These are phyloP conservation scores for Drepana falcataria DNA, from an alignment of 2,888 invertebrate genomes.

Conservation along the genomic window DNA sequence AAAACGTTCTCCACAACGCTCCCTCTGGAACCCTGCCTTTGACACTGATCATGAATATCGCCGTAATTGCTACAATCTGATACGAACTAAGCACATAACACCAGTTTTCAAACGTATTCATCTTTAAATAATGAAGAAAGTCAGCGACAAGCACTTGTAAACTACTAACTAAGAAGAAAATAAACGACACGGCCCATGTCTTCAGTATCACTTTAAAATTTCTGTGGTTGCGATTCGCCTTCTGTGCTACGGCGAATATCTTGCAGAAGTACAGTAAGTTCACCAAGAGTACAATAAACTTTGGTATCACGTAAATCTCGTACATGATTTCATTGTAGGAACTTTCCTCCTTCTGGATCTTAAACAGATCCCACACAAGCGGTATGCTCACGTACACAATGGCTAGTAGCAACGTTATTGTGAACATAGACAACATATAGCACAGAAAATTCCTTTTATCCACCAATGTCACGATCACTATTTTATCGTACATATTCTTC, in stretches of 20 bases:
- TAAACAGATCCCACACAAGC: not conserved
- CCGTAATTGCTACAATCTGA: conserved; percentile 11
- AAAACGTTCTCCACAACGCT: not conserved
- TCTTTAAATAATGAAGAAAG: conserved; percentile 2
- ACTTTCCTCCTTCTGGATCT: not conserved
- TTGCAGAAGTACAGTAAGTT: conserved; percentile 42
- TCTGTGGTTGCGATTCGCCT: conserved; percentile 11
- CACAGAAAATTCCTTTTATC: conserved; percentile 2
- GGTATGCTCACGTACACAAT: not conserved
- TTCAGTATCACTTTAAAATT: conserved; percentile 7
- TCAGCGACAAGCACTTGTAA: conserved; percentile 11
- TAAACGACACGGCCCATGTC: conserved; percentile 8
- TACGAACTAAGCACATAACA: conserved; percentile 11
- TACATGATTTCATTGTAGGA: conserved; percentile 20
- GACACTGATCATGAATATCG: conserved; percentile 9
- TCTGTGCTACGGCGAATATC: conserved; percentile 40
- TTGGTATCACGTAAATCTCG: conserved; percentile 30
- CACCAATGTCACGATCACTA: conserved; percentile 8
- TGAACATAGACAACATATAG: not conserved
- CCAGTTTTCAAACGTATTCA: not conserved
- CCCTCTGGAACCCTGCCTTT: not conserved
- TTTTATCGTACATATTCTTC: conserved; percentile 11
- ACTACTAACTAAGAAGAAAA: conserved; percentile 10
- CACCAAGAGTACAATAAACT: conserved; percentile 36
- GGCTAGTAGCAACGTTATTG: not conserved